phyloP scores from a whole-genome alignment of 2,113 vertebrate species.

The Carollia perspicillata region DNA sequence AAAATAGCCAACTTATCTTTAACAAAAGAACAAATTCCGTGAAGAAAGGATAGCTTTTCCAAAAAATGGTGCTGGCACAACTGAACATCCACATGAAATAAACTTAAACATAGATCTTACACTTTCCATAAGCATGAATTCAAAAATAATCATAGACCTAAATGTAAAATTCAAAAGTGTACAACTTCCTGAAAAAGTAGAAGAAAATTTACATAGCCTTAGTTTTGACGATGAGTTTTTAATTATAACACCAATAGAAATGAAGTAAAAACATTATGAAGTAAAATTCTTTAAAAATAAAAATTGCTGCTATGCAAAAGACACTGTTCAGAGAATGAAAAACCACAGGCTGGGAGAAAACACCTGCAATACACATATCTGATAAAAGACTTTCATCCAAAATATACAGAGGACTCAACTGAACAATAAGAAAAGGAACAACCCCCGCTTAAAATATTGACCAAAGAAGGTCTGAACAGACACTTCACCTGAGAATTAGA shows the following conservation, averaged over 20 bases:
- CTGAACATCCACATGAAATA: not conserved
- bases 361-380: not conserved
- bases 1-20: not conserved
- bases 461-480: not conserved
- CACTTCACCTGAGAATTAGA: not conserved
- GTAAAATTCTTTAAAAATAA: not conserved
- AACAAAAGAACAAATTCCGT: not conserved
- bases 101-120: not conserved
- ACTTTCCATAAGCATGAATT: not conserved
- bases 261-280: not conserved
- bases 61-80: not conserved
- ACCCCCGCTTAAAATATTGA: not conserved
- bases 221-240: not conserved
- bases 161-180: not conserved
- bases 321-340: not conserved
- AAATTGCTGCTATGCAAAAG: not conserved
- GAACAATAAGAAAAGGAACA: not conserved
- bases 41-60: not conserved
- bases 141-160: not conserved
- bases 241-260: not conserved
- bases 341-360: not conserved
- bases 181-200: not conserved
- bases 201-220: not conserved
- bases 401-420: not conserved
- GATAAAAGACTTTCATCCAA: not conserved